A percentile compares a stretch with the other conserved stretches of the same genome.
Evolutionary conservation across 2,797 vertebrate species (phyloP).

Genomic region (Telmatherina bonti): DNA sequence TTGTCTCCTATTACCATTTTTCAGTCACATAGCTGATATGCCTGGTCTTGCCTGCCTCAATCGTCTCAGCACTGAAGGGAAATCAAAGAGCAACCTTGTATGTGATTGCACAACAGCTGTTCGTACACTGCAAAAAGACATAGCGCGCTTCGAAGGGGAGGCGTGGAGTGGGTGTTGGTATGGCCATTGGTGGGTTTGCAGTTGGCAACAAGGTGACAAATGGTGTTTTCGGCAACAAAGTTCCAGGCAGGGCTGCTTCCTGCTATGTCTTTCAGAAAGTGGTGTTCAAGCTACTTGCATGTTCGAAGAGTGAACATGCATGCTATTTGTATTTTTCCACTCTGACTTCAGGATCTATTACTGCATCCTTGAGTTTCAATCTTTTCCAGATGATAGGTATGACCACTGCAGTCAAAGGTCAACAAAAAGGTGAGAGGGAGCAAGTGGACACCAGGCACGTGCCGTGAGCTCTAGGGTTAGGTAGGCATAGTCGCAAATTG

Average conservation of each 20-base stretch:
- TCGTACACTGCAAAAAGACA: constrained; percentile 59
- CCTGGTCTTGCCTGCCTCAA: constrained; percentile 86
- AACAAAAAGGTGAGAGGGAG: constrained; percentile 20
- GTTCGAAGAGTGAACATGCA: constrained; percentile 31
- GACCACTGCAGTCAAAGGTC: constrained; percentile 42
- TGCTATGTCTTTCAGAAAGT: constrained; percentile 16
- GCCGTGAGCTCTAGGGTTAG: too few relatives aligned
- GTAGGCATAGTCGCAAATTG: too few relatives aligned
- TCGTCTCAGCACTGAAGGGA: constrained; percentile 72
- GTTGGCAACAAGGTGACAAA: constrained; percentile 64
- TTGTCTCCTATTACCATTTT: constrained; percentile 81
- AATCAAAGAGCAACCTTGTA: constrained; percentile 82
- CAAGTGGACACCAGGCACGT: constrained; percentile 26
- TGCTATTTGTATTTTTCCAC: constrained; percentile 58
- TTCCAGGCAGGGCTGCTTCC: constrained; percentile 45
- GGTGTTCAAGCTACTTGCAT: constrained; percentile 16
- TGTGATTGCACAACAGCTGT: constrained; percentile 84
- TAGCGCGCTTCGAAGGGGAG: constrained; percentile 72
- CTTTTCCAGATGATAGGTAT: constrained; percentile 49
- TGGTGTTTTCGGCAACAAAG: constrained; percentile 54
- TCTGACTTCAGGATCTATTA: constrained; percentile 43
- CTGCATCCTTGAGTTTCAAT: constrained; percentile 33
- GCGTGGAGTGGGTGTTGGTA: constrained; percentile 37
- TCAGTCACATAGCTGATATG: constrained; percentile 85
- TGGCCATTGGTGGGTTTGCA: constrained; percentile 55